Evolutionary conservation across 2,797 vertebrate species (phyloP).

Genomic region (Malurus leucopterus): DNA sequence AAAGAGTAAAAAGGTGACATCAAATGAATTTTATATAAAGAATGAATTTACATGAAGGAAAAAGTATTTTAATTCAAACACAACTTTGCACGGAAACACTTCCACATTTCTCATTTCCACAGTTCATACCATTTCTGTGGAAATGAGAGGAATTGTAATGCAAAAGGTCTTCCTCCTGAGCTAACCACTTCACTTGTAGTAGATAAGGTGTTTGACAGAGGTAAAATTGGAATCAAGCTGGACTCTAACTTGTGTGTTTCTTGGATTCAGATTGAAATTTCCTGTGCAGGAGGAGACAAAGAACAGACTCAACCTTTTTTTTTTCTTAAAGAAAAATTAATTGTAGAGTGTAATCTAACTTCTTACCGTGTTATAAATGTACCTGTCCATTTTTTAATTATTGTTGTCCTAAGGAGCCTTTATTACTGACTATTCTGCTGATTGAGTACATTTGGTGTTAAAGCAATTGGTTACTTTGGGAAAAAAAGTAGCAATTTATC

Average conservation of each 20-base stretch:
- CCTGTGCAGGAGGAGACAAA: background rate
- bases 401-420: background rate
- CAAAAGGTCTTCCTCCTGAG: background rate
- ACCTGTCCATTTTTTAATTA: background rate
- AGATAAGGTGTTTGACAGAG: background rate
- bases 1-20: background rate
- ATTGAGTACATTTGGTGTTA: background rate
- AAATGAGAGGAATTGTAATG: background rate
- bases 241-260: background rate
- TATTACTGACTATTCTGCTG: background rate
- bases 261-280: background rate
- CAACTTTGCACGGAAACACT: background rate
- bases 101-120: background rate
- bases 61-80: background rate
- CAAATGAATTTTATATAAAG: background rate
- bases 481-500: background rate
- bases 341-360: background rate
- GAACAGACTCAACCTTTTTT: background rate
- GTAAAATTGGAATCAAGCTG: background rate
- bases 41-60: background rate
- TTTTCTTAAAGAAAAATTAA: background rate
- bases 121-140: background rate
- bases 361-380: background rate
- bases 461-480: background rate
- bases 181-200: background rate